Evolutionary conservation across 2,797 vertebrate genomes (phyloP).

Genomic region (Loris lydekkerianus): DNA sequence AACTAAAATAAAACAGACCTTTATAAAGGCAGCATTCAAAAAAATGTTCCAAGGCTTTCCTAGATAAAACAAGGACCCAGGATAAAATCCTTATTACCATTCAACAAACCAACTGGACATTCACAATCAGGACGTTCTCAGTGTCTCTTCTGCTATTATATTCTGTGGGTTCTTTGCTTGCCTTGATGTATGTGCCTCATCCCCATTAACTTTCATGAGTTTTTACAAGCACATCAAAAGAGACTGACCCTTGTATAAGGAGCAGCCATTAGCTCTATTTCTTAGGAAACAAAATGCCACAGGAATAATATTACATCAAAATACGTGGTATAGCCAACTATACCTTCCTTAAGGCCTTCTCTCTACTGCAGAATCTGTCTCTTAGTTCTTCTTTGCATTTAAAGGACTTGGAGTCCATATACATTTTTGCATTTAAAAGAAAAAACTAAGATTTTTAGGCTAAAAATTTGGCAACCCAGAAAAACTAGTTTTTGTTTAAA

Average conservation of each 20-base stretch:
- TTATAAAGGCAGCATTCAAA: conserved; percentile 9
- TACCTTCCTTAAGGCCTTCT: background rate
- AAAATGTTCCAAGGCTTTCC: background rate
- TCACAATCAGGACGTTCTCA: conserved; percentile 38
- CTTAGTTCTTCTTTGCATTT: background rate
- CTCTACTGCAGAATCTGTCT: conserved; percentile 41
- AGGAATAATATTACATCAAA: background rate
- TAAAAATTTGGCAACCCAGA: conserved; percentile 50
- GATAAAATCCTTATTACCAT: background rate
- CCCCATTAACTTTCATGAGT: conserved; percentile 44
- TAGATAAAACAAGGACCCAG: conserved; percentile 16
- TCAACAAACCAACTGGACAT: conserved; percentile 15
- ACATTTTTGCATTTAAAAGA: conserved; percentile 66
- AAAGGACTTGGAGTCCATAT: conserved; percentile 57
- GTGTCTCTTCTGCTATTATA: conserved; percentile 16
- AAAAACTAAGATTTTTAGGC: conserved; percentile 71
- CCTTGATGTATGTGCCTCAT: background rate
- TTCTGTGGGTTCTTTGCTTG: background rate
- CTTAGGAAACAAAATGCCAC: conserved; percentile 66
- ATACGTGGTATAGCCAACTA: background rate
- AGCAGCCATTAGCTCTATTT: conserved; percentile 63
- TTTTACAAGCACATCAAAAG: conserved; percentile 52
- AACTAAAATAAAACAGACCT: conserved; percentile 20
- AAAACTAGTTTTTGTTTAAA: conserved; percentile 77
- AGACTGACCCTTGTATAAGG: conserved; percentile 3